Conservation (phyloP, 2,888 invertebrate species). For the Tigriopus californicus region DNA sequence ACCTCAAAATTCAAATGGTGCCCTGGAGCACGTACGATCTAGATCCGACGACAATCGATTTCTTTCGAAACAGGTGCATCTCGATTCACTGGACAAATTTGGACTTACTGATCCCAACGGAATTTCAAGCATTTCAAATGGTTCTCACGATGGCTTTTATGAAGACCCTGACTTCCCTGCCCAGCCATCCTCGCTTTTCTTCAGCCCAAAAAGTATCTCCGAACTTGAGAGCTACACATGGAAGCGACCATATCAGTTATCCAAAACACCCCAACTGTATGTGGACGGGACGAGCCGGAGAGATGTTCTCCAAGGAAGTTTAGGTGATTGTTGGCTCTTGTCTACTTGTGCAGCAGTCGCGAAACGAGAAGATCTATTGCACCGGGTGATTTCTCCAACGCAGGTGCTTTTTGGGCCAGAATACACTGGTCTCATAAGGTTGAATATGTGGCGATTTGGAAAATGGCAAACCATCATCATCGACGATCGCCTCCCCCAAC, state of each 20-base stretch:
- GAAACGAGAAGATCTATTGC: conserved; percentile 19
- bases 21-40: no score
- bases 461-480: conserved; percentile 28
- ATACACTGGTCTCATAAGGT: conserved; percentile 28
- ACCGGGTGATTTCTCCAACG: conserved; percentile 24
- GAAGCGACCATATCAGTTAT: not conserved
- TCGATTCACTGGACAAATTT: no score
- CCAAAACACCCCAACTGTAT: conserved; percentile 28
- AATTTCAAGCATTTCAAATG: no score
- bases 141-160: no score
- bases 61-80: no score
- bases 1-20: no score
- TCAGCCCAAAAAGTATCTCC: no score
- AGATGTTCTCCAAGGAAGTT: conserved; percentile 33
- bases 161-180: no score
- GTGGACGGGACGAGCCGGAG: conserved; percentile 31
- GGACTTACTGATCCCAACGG: no score
- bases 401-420: conserved; percentile 25
- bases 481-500: conserved; percentile 26
- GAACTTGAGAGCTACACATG: not conserved
- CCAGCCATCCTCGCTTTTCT: no score
- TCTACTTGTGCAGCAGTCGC: conserved; percentile 31
- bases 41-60: no score
- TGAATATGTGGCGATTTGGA: conserved; percentile 30
- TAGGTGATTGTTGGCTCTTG: conserved; percentile 33